Evolutionary conservation across 2,113 vertebrate species (phyloP).

Genomic region (Brachypodius melanocephalos): DNA sequence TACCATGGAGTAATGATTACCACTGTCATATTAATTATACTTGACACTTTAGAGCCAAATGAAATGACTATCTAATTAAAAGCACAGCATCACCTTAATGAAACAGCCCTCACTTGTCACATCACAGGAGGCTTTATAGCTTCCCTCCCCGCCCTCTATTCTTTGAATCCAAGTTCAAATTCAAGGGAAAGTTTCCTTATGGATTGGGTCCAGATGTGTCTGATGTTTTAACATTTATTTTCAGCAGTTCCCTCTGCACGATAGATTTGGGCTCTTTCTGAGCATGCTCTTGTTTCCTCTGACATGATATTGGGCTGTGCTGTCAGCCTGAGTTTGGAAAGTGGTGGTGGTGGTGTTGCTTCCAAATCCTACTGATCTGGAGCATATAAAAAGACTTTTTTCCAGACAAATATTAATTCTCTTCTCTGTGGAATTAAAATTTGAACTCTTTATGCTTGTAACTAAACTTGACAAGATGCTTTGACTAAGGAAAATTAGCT

Average conservation of each 20-base stretch:
- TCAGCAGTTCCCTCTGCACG: not conserved
- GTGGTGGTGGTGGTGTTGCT: not conserved
- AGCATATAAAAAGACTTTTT: not conserved
- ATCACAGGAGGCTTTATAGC: not conserved
- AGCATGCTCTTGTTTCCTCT: not conserved
- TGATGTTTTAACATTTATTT: not conserved
- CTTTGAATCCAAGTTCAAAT: constrained; percentile 19
- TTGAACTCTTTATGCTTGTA: not conserved
- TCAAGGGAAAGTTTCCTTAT: constrained; percentile 10
- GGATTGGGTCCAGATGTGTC: constrained; percentile 28
- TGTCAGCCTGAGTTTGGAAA: not conserved
- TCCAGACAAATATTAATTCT: not conserved
- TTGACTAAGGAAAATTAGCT: not conserved
- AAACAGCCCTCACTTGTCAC: constrained; percentile 14
- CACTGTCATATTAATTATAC: not conserved
- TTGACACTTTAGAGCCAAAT: not conserved
- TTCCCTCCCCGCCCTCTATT: not conserved
- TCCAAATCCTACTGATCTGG: not conserved
- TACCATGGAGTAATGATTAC: not conserved
- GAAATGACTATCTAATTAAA: constrained; percentile 36
- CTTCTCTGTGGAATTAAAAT: not conserved
- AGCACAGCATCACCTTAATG: constrained; percentile 32
- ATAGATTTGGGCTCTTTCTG: not conserved
- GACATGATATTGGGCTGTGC: not conserved
- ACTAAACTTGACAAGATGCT: not conserved